Conservation (phyloP, 2,888 invertebrate species). For the Nebria salina region DNA sequence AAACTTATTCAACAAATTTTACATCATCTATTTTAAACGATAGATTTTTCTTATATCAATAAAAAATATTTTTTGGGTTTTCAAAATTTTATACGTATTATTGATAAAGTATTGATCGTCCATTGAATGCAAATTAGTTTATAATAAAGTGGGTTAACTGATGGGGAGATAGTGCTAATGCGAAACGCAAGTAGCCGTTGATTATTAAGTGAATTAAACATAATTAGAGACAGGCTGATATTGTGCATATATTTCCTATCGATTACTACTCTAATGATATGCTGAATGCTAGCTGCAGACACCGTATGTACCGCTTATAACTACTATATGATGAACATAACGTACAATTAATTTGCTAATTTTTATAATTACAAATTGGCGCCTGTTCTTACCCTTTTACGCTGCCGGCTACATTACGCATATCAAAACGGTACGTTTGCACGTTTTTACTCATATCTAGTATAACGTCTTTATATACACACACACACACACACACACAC, state of each 20-base stretch:
- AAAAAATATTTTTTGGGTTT: too few species aligned
- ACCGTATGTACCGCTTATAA: not conserved
- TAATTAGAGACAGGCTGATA: slow-evolving; percentile 36
- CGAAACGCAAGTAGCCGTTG: slow-evolving; percentile 31
- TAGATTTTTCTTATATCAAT: too few species aligned
- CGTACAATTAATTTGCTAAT: slow-evolving; percentile 22
- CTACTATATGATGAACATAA: not conserved
- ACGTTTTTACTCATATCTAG: not conserved
- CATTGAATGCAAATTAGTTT: not conserved
- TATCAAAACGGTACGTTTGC: slow-evolving; percentile 18
- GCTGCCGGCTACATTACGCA: slow-evolving; percentile 6
- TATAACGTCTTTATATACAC: not conserved
- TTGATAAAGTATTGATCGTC: too few species aligned
- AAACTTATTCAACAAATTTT: too few species aligned
- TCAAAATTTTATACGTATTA: too few species aligned
- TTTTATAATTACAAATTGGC: slow-evolving; percentile 28
- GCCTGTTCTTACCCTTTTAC: slow-evolving; percentile 17
- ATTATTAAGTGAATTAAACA: slow-evolving; percentile 39
- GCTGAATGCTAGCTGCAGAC: slow-evolving; percentile 26
- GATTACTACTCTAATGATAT: slow-evolving; percentile 42
- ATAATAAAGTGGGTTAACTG: slow-evolving; percentile 36
- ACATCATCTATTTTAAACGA: too few species aligned
- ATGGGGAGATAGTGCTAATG: slow-evolving; percentile 34
- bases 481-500: not conserved
- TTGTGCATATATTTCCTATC: slow-evolving; percentile 42